Evolutionary conservation across 2,113 vertebrate species (phyloP).

Genomic region (Egretta garzetta): DNA sequence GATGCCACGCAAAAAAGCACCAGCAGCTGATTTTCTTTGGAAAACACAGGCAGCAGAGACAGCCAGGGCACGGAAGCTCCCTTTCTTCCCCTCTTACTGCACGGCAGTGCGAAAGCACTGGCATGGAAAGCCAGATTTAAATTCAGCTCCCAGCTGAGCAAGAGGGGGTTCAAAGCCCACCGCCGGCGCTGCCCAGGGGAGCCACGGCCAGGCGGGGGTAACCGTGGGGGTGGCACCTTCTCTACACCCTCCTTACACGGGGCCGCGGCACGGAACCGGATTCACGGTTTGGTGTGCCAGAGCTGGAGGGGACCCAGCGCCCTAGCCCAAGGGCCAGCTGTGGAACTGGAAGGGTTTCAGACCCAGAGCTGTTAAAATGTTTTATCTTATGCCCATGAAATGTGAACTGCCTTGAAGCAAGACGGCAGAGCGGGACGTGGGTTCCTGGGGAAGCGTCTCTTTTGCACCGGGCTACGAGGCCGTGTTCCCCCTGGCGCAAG

Average conservation of each 20-base stretch:
- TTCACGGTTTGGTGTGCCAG: not conserved
- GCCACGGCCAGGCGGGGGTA: accelerated
- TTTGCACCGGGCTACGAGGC: accelerated
- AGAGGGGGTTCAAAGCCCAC: not conserved
- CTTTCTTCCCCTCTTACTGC: not conserved
- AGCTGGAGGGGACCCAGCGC: not conserved
- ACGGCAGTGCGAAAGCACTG: accelerated
- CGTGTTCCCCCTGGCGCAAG: not conserved
- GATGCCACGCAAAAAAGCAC: not conserved
- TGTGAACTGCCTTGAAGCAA: not conserved
- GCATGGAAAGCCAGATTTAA: not conserved
- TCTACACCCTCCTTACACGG: not conserved
- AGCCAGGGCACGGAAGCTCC: accelerated
- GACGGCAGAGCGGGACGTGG: accelerated
- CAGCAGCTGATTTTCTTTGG: not conserved
- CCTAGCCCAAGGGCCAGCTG: not conserved
- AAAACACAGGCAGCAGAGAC: accelerated
- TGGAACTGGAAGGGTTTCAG: not conserved
- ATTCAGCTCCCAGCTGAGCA: not conserved
- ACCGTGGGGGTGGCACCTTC: accelerated
- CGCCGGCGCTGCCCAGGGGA: accelerated
- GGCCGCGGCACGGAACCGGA: not conserved
- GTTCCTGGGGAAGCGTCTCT: not conserved
- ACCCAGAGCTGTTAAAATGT: too few species aligned
- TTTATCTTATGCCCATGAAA: not conserved